Percentiles rank a stretch among this genome's conserved stretches.
Conservation (phyloP, 2,888 invertebrate genomes). For the Rhimphoctona megacephalus region DNA sequence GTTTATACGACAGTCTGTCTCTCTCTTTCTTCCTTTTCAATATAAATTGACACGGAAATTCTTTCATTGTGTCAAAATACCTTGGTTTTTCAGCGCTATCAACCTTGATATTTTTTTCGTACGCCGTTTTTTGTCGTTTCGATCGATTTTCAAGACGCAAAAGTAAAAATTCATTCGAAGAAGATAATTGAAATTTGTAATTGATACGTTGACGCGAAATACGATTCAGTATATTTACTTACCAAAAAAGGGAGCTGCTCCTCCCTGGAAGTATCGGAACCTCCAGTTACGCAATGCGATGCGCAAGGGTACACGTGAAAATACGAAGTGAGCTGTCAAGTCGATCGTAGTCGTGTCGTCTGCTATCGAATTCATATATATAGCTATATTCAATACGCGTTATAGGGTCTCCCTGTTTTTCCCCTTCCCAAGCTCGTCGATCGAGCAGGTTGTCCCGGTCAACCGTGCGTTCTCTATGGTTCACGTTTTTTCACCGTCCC, state of each 20-base stretch:
- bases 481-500: conserved; percentile 1
- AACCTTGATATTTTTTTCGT: conserved; percentile 38
- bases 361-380: conserved; percentile 74
- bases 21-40: not conserved
- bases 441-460: conserved; percentile 70
- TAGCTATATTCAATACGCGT: conserved; percentile 43
- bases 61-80: conserved; percentile 74
- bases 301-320: conserved; percentile 81
- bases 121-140: not conserved
- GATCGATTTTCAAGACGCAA: conserved; percentile 41
- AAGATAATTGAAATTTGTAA: not conserved
- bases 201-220: not conserved
- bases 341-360: conserved; percentile 81
- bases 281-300: conserved; percentile 81
- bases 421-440: conserved; percentile 66
- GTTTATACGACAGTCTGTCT: conserved; percentile 11
- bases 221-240: conserved; percentile 71
- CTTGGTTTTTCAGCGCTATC: conserved; percentile 28
- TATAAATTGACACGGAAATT: conserved; percentile 56
- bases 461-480: conserved; percentile 38
- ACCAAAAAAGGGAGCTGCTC: conserved; percentile 81
- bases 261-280: conserved; percentile 79
- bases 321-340: conserved; percentile 81
- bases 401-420: conserved; percentile 52
- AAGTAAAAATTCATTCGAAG: not conserved